These are phyloP conservation scores for Drosophila chauvacae DNA, from an alignment of 1,140 invertebrate species.

Conservation along the genomic window DNA sequence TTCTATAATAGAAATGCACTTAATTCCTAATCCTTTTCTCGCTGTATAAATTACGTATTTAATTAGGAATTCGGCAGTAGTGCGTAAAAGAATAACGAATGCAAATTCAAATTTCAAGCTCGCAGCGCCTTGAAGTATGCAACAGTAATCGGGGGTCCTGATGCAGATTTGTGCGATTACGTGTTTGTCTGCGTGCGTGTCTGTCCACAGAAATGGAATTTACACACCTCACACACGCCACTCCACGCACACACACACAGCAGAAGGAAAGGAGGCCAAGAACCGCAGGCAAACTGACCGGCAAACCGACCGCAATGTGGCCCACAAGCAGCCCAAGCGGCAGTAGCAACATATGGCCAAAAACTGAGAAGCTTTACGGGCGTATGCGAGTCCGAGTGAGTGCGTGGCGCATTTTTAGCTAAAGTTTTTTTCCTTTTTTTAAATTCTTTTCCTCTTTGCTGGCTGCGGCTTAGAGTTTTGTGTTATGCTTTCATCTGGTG, in stretches of 20 bases:
- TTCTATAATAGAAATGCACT: no score
- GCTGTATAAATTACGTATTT: no score
- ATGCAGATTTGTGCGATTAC: constrained; percentile 37
- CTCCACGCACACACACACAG: constrained; percentile 32
- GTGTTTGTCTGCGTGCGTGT: constrained; percentile 37
- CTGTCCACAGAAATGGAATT: constrained; percentile 54
- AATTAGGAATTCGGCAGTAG: not conserved
- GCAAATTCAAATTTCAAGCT: not conserved
- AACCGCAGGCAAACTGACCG: constrained; percentile 47
- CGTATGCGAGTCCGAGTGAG: constrained; percentile 10
- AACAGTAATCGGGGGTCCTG: constrained; percentile 25
- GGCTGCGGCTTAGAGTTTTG: constrained; percentile 42
- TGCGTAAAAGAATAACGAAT: not conserved
- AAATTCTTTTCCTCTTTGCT: constrained; percentile 24
- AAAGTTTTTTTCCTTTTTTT: constrained; percentile 14
- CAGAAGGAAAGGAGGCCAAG: not conserved
- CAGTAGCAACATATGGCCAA: constrained; percentile 54
- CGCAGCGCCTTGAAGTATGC: constrained; percentile 20
- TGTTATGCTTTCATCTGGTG: constrained; percentile 48
- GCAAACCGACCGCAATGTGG: constrained; percentile 55
- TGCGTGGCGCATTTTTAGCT: constrained; percentile 39
- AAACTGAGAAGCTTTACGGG: constrained; percentile 30
- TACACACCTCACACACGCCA: constrained; percentile 67
- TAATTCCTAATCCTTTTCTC: no score
- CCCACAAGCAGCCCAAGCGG: constrained; percentile 36